Evolutionary conservation across 2,797 vertebrate species (phyloP).

Genomic region (Rhinichthys osculus): DNA sequence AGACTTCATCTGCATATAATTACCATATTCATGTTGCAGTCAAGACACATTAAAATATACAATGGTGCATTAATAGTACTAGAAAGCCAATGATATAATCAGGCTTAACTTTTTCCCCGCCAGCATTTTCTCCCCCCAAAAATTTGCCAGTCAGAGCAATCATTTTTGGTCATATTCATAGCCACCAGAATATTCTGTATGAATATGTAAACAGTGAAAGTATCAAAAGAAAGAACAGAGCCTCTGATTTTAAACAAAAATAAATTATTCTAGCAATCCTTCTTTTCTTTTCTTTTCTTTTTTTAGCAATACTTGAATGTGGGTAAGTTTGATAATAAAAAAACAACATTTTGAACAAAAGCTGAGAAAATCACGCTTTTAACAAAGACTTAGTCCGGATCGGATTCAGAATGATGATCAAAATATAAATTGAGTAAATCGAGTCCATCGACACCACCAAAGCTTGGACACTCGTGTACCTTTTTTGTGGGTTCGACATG

Average conservation of each 20-base stretch:
- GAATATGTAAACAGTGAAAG: neutral
- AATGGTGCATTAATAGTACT: neutral
- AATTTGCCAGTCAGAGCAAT: neutral
- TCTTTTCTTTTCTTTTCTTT: too few species aligned
- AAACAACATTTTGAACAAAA: too few species aligned
- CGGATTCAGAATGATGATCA: too few species aligned
- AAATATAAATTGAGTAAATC: too few species aligned
- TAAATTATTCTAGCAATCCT: too few species aligned
- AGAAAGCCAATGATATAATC: neutral
- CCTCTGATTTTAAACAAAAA: neutral
- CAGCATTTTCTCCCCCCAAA: neutral
- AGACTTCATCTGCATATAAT: constrained; percentile 1
- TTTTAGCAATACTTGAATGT: too few species aligned
- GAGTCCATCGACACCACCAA: too few species aligned
- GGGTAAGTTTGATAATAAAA: too few species aligned
- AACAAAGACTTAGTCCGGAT: too few species aligned
- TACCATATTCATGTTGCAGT: constrained; percentile 9
- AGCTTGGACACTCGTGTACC: too few species aligned
- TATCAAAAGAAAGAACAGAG: neutral
- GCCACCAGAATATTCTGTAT: neutral
- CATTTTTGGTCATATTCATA: neutral
- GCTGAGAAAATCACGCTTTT: too few species aligned
- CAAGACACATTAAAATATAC: neutral
- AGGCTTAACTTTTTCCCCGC: neutral
- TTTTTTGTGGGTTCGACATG: too few species aligned